Base-by-base conservation (phyloP, 2,888 invertebrate genomes). In the Neuroscelio doddi region DNA sequence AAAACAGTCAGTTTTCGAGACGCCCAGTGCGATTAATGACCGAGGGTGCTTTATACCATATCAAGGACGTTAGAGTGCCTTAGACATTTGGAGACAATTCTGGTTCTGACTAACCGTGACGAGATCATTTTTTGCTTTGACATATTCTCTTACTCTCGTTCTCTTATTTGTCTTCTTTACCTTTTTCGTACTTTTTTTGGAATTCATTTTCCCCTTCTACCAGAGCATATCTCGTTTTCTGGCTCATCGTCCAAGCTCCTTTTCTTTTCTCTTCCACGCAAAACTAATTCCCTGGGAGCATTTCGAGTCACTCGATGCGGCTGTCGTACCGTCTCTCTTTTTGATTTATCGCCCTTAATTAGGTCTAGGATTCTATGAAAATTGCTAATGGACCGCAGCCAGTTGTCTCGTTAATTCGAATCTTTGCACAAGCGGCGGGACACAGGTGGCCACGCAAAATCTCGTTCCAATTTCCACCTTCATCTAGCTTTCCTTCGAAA, bases 291-390 rank as follows among this genome's bases (percentile, higher is more conserved):
- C 64, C 68, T 52, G 49, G 63, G 51, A 67, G 59, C 64, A 58
- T 57, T 68, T 70, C 68, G 59, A 71, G 68, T 70, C 65, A 59
- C 62, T 57, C 63, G 69, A 70, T 69, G 67, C 64, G 64, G 38
- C 69, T 68, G 70, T 70, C 74, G 65, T 59, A 64, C 67, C 59
- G 68, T 64, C 69, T 70, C 68, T 53, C 32, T 51, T 68, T 76
- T 79, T 79, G 80, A 80, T 80, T 79, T 78, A 79, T 80, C 72
- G 75, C 71, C 68, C 70, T 70, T 80, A 77, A 80, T 79, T 77
- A 79, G 76, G 63, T 70, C 73, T 68, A 70, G 74, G 71, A 76
- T 76, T 73, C 75, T 70, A 73, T 72, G 73, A 75, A 73, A 76
- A 75, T 75, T 69, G 66, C 70, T 69, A 55, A 66, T 66, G 66